Evolutionary conservation across 2,888 invertebrate species (phyloP), one percentile per base, ranked within the genome.

Genomic region (Cephus sareptanus): DNA sequence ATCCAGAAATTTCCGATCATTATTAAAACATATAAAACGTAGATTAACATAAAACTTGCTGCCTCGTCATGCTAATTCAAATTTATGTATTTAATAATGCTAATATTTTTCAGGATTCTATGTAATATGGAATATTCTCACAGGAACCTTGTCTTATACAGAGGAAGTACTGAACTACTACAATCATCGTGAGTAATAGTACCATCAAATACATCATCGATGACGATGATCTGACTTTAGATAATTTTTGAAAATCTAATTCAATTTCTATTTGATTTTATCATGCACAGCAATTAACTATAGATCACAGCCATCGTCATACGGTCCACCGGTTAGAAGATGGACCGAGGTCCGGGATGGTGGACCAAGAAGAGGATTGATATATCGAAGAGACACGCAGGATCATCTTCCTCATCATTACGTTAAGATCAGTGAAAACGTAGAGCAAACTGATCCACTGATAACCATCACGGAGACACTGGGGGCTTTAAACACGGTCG

Each of bases 401-500:
- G 82, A 83, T 13, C 82, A 84, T 0, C 83, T 87, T 13, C 88
- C 88, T 1, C 87, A 86, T 37, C 88, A 90, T 11, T 81, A 87
- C 76, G 81, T 83, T 4, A 85, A 82, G 77, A 75, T 87, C 11
- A 78, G 34, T 0, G 35, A 74, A 74, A 75, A 75, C 12, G 13
- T 74, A 11, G 77, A 79, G 68, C 71, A 75, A 30, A 81, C 83
- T 9, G 91, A 91, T 76, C 90, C 93, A 1, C 87, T 94, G 78
- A 88, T 91, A 76, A 93, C 92, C 76, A 93, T 94, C 81, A 93
- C 94, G 1, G 94, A 94, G 89, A 94, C 94, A 1, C 89, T 94
- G 6, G 97, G 97, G 56, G 97, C 97, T 4, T 93, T 97, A 30
- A 97, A 97, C 84, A 97, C 97, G 1, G 96, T 97, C 0, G 97